A percentile compares a stretch with the other conserved stretches of the same genome.
Evolutionary conservation across 2,113 vertebrate genomes (phyloP).

Genomic region (Ailuropoda melanoleuca): DNA sequence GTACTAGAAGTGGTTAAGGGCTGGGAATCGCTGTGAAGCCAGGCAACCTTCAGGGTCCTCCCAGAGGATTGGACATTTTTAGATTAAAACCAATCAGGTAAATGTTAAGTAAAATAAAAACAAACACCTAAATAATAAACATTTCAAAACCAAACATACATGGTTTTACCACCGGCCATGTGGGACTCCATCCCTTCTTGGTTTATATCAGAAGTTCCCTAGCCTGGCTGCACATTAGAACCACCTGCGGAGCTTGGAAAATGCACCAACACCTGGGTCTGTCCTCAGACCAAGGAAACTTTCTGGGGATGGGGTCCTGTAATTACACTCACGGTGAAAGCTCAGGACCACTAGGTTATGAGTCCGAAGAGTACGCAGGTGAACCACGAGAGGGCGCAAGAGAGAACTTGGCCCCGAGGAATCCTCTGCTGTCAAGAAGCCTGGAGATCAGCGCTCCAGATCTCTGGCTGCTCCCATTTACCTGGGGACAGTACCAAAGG

Average conservation of each 20-base stretch:
- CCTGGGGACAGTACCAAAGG: accelerated
- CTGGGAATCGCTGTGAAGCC: not conserved
- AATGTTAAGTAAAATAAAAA: not conserved
- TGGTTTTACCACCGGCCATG: not conserved
- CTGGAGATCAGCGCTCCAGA: accelerated
- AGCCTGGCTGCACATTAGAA: not conserved
- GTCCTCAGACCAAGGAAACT: too few relatives aligned
- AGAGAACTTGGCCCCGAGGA: not conserved
- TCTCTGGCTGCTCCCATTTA: accelerated
- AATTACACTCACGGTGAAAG: accelerated
- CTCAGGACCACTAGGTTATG: accelerated
- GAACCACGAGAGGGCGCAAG: not conserved
- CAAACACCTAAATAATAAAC: not conserved
- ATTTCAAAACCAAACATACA: not conserved
- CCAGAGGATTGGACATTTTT: not conserved
- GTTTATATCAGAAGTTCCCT: not conserved
- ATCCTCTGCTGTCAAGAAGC: too few relatives aligned
- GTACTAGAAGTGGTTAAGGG: not conserved
- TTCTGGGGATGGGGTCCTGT: accelerated
- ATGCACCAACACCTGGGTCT: not conserved
- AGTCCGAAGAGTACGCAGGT: accelerated
- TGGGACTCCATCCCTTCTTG: not conserved
- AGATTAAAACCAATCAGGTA: not conserved
- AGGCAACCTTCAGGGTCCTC: not conserved
- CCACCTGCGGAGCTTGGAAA: not conserved